Conservation (phyloP, 2,888 invertebrate genomes). For the Catocala fraxini region DNA sequence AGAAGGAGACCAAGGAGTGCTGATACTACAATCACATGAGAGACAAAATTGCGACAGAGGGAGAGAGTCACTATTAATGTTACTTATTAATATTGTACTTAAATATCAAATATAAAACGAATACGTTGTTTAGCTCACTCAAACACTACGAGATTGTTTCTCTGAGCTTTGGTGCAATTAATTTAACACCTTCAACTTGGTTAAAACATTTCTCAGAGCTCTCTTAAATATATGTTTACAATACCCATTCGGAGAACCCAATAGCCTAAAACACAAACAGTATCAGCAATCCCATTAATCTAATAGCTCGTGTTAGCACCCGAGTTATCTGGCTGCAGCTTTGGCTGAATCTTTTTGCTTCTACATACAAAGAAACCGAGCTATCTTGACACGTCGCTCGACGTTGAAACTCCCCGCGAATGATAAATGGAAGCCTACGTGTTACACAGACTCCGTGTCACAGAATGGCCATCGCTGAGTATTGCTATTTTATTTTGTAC, state of each 20-base stretch:
- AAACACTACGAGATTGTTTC: too few relatives aligned
- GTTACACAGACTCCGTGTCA: slow-evolving; percentile 60
- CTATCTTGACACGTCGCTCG: slow-evolving; percentile 61
- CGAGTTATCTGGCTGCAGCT: slow-evolving; percentile 25
- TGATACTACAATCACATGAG: too few relatives aligned
- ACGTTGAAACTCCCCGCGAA: slow-evolving; percentile 59
- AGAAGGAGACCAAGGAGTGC: too few relatives aligned
- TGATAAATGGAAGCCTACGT: slow-evolving; percentile 70
- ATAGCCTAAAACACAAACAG: slow-evolving; percentile 8
- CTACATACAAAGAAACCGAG: slow-evolving; percentile 42
- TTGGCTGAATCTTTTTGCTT: slow-evolving; percentile 33
- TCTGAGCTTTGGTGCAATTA: too few relatives aligned
- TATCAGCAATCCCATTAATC: slow-evolving; percentile 15
- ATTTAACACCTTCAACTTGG: too few relatives aligned
- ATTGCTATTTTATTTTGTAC: background rate
- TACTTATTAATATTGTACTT: too few relatives aligned
- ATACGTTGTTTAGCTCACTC: too few relatives aligned
- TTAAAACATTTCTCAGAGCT: too few relatives aligned
- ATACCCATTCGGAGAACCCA: background rate
- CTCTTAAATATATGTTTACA: background rate
- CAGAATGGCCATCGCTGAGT: slow-evolving; percentile 33
- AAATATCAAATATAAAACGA: too few relatives aligned
- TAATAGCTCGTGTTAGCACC: slow-evolving; percentile 19
- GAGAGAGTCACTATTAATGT: too few relatives aligned
- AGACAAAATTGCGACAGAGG: too few relatives aligned